Evolutionary conservation across 2,888 invertebrate species (phyloP).

Genomic region (Cephonodes hylas): DNA sequence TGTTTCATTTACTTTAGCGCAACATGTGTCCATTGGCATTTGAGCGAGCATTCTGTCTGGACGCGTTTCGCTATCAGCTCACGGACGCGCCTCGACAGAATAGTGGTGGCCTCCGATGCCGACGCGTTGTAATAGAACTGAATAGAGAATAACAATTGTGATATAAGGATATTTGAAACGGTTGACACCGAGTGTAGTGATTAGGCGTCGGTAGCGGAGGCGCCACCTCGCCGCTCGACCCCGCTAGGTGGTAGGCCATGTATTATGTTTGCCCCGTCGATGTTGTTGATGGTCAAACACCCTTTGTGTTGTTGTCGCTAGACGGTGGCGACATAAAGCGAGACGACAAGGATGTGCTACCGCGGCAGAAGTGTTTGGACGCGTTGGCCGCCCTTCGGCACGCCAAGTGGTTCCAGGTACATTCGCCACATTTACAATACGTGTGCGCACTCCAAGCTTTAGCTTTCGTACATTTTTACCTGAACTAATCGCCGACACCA

Average conservation of each 20-base stretch:
- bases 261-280: conserved; percentile 76
- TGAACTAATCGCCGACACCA: conserved; percentile 10
- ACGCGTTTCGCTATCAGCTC: conserved; percentile 20
- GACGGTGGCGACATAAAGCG: conserved; percentile 84
- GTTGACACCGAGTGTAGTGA: background rate
- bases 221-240: conserved; percentile 10
- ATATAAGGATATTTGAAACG: background rate
- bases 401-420: conserved; percentile 99
- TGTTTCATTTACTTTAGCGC: background rate
- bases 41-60: conserved; percentile 23
- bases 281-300: conserved; percentile 87
- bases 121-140: background rate
- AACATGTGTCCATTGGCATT: conserved; percentile 5
- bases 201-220: background rate
- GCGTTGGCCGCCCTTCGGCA: conserved; percentile 99
- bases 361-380: conserved; percentile 99
- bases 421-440: conserved; percentile 68
- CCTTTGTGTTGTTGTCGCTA: conserved; percentile 84
- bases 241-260: conserved; percentile 23
- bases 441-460: conserved; percentile 62
- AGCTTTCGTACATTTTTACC: background rate
- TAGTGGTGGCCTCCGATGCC: background rate
- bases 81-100: conserved; percentile 9
- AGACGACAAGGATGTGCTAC: conserved; percentile 96
- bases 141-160: background rate